Conservation (phyloP, 2,797 vertebrate genomes). For the Danio tinwini region DNA sequence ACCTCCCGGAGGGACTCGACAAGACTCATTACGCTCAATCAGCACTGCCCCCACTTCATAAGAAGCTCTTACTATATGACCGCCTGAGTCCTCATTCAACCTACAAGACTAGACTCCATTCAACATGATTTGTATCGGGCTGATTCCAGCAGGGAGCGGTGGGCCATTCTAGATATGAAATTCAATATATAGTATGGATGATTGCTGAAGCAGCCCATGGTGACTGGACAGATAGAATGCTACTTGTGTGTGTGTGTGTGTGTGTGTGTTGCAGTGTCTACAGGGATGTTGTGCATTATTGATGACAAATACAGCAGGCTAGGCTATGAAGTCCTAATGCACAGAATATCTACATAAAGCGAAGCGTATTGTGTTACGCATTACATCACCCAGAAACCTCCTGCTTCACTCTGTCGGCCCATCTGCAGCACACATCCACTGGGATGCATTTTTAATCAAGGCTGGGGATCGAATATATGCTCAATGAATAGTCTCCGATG, state of each 20-base stretch:
- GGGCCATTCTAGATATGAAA: constrained; percentile 28
- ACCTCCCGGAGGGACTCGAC: constrained; percentile 22
- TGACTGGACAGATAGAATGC: constrained; percentile 16
- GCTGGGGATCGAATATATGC: constrained; percentile 53
- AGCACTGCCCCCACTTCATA: constrained; percentile 52
- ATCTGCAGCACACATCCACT: constrained; percentile 61
- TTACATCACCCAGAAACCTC: constrained; percentile 78
- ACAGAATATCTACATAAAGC: constrained; percentile 73
- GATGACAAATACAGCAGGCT: constrained; percentile 83
- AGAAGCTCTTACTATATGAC: constrained; percentile 36
- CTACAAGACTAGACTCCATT: constrained; percentile 5
- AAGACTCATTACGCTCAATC: constrained; percentile 55
- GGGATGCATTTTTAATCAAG: constrained; percentile 72
- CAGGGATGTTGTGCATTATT: constrained; percentile 86
- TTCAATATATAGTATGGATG: constrained; percentile 38
- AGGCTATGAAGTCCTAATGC: constrained; percentile 75
- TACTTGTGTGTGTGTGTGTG: constrained; percentile 46
- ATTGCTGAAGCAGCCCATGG: constrained; percentile 15
- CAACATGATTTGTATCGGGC: constrained; percentile 16
- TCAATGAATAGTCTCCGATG: background rate
- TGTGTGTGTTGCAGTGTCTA: constrained; percentile 56
- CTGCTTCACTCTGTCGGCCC: constrained; percentile 44
- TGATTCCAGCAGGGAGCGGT: constrained; percentile 1
- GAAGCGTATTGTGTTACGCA: constrained; percentile 81
- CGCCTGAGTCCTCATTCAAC: constrained; percentile 40